Conservation (phyloP, 2,797 vertebrate genomes). For the Anolis apletophallus region DNA sequence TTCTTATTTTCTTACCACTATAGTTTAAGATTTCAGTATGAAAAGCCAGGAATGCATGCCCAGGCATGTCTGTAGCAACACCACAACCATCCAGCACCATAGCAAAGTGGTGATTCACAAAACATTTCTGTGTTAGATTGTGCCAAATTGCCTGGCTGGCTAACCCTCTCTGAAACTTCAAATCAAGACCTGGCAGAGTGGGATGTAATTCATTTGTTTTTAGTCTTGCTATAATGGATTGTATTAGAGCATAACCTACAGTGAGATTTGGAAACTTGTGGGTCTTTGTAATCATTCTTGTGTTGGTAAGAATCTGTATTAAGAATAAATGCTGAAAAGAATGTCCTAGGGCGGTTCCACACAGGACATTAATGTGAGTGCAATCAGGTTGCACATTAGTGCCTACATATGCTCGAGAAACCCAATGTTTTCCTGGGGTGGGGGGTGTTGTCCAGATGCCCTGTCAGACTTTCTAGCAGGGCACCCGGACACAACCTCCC, state of each 20-base stretch:
- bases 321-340: conserved; percentile 58
- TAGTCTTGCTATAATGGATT: conserved; percentile 41
- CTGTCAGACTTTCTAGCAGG: no score
- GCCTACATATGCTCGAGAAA: no score
- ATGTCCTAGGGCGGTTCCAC: no score
- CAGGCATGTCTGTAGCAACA: conserved; percentile 38
- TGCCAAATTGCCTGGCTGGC: conserved; percentile 39
- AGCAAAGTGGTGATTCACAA: conserved; percentile 57
- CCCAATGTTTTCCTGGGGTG: no score
- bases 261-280: neutral
- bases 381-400: no score
- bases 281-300: neutral
- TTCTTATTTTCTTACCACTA: conserved; percentile 5
- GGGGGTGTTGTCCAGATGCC: no score
- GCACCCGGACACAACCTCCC: no score
- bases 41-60: conserved; percentile 44
- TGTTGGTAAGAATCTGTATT: conserved; percentile 8
- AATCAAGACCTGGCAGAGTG: conserved; percentile 43
- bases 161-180: conserved; percentile 19
- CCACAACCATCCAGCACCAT: conserved; percentile 22
- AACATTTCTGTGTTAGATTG: conserved; percentile 50
- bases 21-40: conserved; percentile 27
- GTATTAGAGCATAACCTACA: neutral
- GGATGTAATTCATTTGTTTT: conserved; percentile 9
- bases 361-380: no score